Evolutionary conservation across 2,888 invertebrate species (phyloP).

Genomic region (Drosophila prolongata): DNA sequence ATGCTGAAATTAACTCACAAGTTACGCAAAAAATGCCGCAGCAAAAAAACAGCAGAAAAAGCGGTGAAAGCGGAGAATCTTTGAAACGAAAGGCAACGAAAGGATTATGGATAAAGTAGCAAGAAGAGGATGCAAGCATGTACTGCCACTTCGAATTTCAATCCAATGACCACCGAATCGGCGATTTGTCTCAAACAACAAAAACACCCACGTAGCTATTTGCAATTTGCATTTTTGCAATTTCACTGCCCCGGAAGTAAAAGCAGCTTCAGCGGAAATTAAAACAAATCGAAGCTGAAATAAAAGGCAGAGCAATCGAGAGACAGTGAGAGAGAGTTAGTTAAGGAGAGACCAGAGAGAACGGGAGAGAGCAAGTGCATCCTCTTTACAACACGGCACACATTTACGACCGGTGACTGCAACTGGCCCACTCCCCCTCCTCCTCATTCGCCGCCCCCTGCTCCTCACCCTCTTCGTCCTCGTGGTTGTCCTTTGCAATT

Average conservation of each 20-base stretch:
- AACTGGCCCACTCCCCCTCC: constrained; percentile 21
- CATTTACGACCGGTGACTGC: constrained; percentile 47
- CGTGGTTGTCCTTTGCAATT: constrained; percentile 44
- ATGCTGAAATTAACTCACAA: constrained; percentile 68
- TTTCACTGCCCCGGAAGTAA: constrained; percentile 55
- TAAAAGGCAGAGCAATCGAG: constrained; percentile 23
- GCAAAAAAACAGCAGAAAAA: constrained; percentile 44
- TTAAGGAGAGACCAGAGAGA: constrained; percentile 13
- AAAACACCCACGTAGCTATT: constrained; percentile 49
- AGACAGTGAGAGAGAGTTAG: constrained; percentile 12
- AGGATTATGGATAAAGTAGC: constrained; percentile 39
- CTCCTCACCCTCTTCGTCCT: constrained; percentile 8
- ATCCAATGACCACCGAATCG: constrained; percentile 73
- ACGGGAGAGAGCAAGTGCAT: constrained; percentile 31
- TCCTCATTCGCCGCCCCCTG: background rate
- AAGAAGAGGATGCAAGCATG: constrained; percentile 53
- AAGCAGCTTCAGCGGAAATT: constrained; percentile 70
- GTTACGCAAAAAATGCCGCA: constrained; percentile 76
- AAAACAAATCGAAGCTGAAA: constrained; percentile 63
- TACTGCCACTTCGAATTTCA: constrained; percentile 33
- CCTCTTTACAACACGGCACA: constrained; percentile 41
- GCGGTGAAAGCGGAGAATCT: constrained; percentile 57
- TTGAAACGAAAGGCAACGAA: constrained; percentile 60
- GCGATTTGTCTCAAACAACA: constrained; percentile 63
- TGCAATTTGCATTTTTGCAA: constrained; percentile 27